phyloP scores from a whole-genome alignment of 2,113 vertebrate genomes.

The Oreocharis arfaki region DNA sequence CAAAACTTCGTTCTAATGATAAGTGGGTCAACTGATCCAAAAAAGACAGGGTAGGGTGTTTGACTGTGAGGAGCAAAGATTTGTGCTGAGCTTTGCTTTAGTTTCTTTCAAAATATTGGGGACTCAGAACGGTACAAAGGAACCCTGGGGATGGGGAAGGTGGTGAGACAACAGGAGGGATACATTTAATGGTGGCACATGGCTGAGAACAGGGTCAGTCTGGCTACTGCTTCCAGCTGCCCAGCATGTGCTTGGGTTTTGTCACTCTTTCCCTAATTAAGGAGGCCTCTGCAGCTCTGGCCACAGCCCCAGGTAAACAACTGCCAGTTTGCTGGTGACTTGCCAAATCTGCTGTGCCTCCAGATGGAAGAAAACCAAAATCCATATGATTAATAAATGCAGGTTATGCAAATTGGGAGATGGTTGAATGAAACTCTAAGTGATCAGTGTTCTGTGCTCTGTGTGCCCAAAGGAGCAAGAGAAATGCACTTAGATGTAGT shows the following conservation, averaged over 20 bases:
- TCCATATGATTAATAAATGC: neutral
- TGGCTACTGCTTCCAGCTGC: neutral
- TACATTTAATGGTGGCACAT: neutral
- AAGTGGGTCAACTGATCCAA: neutral
- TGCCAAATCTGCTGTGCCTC: neutral
- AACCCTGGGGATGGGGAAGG: neutral
- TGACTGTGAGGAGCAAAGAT: neutral
- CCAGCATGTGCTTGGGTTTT: neutral
- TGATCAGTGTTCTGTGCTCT: neutral
- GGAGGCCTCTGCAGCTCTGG: neutral
- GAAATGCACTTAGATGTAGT: fast-evolving
- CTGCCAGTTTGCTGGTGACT: neutral
- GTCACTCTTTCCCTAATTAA: neutral
- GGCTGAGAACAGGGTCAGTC: neutral
- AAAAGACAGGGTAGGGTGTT: neutral
- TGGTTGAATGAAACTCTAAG: neutral
- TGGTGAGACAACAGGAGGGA: neutral
- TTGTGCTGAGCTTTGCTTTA: neutral
- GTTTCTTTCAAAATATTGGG: neutral
- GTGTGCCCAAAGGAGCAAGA: neutral
- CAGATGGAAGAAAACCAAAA: neutral
- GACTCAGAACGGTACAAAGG: neutral
- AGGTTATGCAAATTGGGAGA: neutral
- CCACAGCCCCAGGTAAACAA: neutral
- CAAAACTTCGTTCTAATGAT: neutral